These are phyloP conservation scores for Coelopa pilipes DNA, from an alignment of 2,888 invertebrate genomes.

Conservation along the genomic window DNA sequence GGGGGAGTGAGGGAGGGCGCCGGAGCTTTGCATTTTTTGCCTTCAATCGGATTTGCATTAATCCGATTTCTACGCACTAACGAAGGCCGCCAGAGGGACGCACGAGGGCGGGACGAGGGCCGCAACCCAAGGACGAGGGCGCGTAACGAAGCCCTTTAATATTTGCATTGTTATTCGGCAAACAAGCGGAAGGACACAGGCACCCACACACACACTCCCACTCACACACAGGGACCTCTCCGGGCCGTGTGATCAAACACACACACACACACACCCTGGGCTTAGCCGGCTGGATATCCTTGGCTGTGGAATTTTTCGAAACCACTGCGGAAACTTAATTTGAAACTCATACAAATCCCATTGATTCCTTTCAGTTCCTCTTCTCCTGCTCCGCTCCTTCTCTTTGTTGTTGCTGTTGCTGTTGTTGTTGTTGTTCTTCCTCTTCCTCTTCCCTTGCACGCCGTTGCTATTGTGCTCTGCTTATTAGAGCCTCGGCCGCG, in stretches of 20 bases:
- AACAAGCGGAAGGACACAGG: constrained; percentile 12
- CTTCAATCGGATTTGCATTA: constrained; percentile 16
- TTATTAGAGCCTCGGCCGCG: not conserved
- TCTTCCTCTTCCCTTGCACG: no score
- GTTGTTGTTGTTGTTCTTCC: not conserved
- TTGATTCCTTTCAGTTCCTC: constrained; percentile 1
- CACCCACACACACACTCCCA: not conserved
- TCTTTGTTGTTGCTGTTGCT: not conserved
- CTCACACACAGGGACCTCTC: not conserved
- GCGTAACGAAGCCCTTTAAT: not conserved
- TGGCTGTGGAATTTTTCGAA: not conserved
- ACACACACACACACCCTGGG: constrained; percentile 11
- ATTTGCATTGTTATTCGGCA: constrained; percentile 25
- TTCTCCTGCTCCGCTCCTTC: no score
- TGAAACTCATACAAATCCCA: constrained; percentile 20
- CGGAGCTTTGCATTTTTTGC: constrained; percentile 6
- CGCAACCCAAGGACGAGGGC: constrained; percentile 4
- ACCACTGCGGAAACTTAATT: constrained; percentile 19
- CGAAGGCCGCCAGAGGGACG: not conserved
- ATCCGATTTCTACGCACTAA: constrained; percentile 17
- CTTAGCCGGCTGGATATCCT: not conserved
- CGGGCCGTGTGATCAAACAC: not conserved
- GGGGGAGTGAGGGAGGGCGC: not conserved
- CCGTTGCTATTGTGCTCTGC: not conserved
- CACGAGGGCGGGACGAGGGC: not conserved